Evolutionary conservation across 2,113 vertebrate genomes (phyloP), one percentile per base, ranked within the genome.

Genomic region (Microcebus griseorufus): DNA sequence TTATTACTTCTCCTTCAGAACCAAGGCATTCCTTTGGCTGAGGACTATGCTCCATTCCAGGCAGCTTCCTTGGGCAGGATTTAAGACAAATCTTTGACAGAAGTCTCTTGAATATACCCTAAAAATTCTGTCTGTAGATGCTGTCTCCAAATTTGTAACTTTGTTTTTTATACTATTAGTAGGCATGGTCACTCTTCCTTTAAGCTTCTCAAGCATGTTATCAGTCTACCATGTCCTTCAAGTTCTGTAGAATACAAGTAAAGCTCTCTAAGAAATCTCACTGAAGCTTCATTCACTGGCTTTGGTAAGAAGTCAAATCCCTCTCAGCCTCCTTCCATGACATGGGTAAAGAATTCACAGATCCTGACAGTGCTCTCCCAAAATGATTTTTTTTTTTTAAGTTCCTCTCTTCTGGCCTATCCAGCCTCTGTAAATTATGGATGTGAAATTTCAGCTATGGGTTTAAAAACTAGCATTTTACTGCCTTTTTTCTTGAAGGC

Each of bases 301-400:
- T 80, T 80, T 67, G 22, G 48, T n/a, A 81, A 65, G 37, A n/a
- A 89, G 6, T 48, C 34, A 5, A 76, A 55, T 51, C 23, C 7
- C 20, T 93, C 27, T 84, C 39, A 27, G 42, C 29, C 37, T 81
- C 39, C 5, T 27, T 58, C 3, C 10, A 39, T 16, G 5, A 1
- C 23, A 48, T 18, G 27, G 6, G 3, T 17, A 75, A 67, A 64
- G 13, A 80, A 84, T 27, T 73, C 32, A 48, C 2, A 82, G 22
- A 23, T 1, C 6, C 1, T 23, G 27, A 10, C 0, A 51, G 18
- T 0, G 32, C 16, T 42, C 5, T 65, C 16, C 29, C 2, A 18
- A 34, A 42, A n/a, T 75, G 34, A 8, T 45, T 45, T 65, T 32
- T 1, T 60, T n/a, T 23, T 87, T 45, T 48, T 34, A 82, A 67